Evolutionary conservation across 1,140 invertebrate species (phyloP).

Genomic region (Probaryconus sp.): DNA sequence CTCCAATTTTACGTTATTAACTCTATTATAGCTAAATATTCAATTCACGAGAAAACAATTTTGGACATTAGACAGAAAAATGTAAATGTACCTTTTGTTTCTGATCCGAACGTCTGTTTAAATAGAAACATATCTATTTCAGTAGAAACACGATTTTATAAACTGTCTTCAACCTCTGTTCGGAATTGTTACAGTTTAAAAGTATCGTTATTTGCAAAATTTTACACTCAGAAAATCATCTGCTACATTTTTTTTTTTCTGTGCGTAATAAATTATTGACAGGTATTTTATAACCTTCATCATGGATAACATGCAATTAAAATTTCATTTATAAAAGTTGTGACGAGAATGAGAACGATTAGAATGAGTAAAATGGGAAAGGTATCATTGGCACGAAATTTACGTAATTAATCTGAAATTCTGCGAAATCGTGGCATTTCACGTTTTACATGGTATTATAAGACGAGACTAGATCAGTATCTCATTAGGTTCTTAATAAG

Average conservation of each 20-base stretch:
- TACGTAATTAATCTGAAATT: conserved; percentile 29
- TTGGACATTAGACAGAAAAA: conserved; percentile 21
- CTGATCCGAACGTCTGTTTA: conserved; percentile 5
- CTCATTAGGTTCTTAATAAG: conserved; percentile 64
- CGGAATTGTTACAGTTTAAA: conserved; percentile 66
- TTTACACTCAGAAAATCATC: conserved; percentile 4
- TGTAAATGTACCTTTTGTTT: conserved; percentile 30
- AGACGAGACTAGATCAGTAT: conserved; percentile 55
- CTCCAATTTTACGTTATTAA: conserved; percentile 39
- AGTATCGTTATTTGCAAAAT: conserved; percentile 69
- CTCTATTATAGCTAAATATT: conserved; percentile 44
- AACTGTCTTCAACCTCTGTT: conserved; percentile 9
- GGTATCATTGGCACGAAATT: conserved; percentile 24
- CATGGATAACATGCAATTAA: too few relatives aligned
- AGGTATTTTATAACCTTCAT: too few relatives aligned
- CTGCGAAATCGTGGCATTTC: conserved; percentile 19
- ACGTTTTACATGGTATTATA: conserved; percentile 32
- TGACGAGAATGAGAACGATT: too few relatives aligned
- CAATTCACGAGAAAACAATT: conserved; percentile 53
- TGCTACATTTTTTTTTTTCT: too few relatives aligned
- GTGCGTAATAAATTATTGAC: too few relatives aligned
- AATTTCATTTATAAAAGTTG: too few relatives aligned
- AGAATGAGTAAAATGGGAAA: background rate
- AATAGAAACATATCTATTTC: conserved; percentile 24
- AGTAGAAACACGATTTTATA: conserved; percentile 19